Evolutionary conservation across 2,888 invertebrate species (phyloP).

Genomic region (Alloscopus bannaensis): DNA sequence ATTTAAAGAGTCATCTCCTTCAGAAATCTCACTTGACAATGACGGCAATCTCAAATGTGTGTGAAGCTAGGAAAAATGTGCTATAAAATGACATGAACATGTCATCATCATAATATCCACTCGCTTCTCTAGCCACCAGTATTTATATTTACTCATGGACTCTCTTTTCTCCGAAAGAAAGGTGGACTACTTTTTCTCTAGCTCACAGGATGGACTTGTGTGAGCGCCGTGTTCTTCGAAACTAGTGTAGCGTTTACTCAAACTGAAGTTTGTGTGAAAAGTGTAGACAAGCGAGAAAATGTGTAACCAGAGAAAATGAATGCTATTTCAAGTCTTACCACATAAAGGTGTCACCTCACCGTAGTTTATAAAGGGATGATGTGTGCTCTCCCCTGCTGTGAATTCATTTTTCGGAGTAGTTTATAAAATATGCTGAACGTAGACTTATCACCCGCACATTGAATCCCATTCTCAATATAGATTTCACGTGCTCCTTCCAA

Average conservation of each 20-base stretch:
- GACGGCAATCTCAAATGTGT: too few species aligned
- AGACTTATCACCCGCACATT: neutral
- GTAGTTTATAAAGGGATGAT: too few species aligned
- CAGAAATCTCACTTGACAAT: too few species aligned
- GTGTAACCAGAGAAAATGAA: too few species aligned
- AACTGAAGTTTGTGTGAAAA: too few species aligned
- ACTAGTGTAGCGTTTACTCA: too few species aligned
- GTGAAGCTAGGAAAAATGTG: slow-evolving; percentile 15
- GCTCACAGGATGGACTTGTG: slow-evolving; percentile 2
- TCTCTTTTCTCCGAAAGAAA: neutral
- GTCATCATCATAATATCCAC: slow-evolving; percentile 28
- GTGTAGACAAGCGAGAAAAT: too few species aligned
- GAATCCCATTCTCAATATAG: slow-evolving; percentile 18
- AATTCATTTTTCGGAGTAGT: slow-evolving; percentile 23
- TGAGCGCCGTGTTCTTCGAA: neutral
- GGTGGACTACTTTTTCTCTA: neutral
- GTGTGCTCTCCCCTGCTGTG: slow-evolving; percentile 13
- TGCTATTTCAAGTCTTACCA: too few species aligned
- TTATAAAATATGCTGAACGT: slow-evolving; percentile 9
- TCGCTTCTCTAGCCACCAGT: neutral
- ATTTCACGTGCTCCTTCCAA: too few species aligned
- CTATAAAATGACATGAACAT: slow-evolving; percentile 16
- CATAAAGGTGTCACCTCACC: too few species aligned
- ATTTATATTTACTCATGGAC: slow-evolving; percentile 8
- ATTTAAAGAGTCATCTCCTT: too few species aligned